Base-by-base conservation (phyloP, 92 coral and sea anemone species). In the Muricea muricata region DNA sequence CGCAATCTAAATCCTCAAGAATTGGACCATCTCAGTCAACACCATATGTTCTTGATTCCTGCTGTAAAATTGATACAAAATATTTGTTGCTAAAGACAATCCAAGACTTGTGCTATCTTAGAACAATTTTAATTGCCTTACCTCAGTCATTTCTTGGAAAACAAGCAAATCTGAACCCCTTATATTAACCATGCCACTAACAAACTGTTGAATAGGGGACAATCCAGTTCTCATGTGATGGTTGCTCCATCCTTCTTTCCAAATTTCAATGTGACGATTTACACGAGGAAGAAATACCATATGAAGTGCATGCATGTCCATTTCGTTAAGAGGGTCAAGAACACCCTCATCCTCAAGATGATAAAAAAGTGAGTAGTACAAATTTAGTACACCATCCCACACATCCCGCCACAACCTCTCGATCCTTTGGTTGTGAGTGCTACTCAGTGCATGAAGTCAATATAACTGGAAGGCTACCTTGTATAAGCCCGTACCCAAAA, bases 381-480 rank as follows among this genome's bases (percentile, higher is more conserved):
- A 21, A n/a, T 76, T 28, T 4, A 84, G 89, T 24, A 89, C 86
- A 52, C 85, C 86, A n/a, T 81, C 72, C 37, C 55, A 84, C 40
- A 77, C 80, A 50, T 84, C 89, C 3, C 88, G 42, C 91, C 91
- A 77, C 17, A 88, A 79, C 40, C 89, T 55, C 33, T n/a, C n/a
- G n/a, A n/a, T n/a, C n/a, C n/a, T n/a, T n/a, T n/a, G n/a, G n/a
- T n/a, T n/a, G n/a, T n/a, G 84, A n/a, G n/a, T n/a, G n/a, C n/a
- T n/a, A n/a, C n/a, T n/a, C n/a, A n/a, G n/a, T n/a, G n/a, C n/a
- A n/a, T n/a, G n/a, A n/a, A n/a, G n/a, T n/a, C n/a, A n/a, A n/a
- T n/a, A n/a, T n/a, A n/a, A n/a, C n/a, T n/a, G n/a, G n/a, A n/a
- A n/a, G n/a, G n/a, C n/a, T n/a, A n/a, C n/a, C n/a, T n/a, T n/a